phyloP scores from a whole-genome alignment of 2,888 invertebrate genomes.

The Apodemia mormo region DNA sequence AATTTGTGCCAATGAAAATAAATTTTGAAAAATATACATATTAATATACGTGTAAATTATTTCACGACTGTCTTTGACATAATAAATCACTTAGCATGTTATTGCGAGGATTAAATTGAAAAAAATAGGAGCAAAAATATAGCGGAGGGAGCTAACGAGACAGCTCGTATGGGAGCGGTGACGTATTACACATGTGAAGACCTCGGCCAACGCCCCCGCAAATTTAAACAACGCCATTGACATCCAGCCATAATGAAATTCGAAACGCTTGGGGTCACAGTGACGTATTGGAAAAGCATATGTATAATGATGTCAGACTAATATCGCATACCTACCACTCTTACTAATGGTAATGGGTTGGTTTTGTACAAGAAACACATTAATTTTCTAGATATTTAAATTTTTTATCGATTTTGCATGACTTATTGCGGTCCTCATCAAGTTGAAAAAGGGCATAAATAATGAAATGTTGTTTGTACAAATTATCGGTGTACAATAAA shows the following conservation, averaged over 20 bases:
- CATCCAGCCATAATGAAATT: slow-evolving; percentile 46
- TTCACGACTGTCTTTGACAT: background rate
- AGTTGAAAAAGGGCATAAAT: too few species aligned
- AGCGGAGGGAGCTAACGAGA: slow-evolving; percentile 62
- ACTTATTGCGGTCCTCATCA: too few species aligned
- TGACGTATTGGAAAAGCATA: background rate
- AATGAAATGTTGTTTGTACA: too few species aligned
- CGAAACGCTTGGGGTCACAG: slow-evolving; percentile 3
- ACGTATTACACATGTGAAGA: slow-evolving; percentile 50
- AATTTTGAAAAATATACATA: too few species aligned
- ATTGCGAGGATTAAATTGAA: slow-evolving; percentile 57
- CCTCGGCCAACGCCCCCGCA: slow-evolving; percentile 60
- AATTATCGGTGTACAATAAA: too few species aligned
- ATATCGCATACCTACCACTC: background rate
- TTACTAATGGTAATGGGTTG: background rate
- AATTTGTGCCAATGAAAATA: too few species aligned
- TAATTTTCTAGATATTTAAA: too few species aligned
- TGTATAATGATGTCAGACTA: background rate
- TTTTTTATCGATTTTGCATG: too few species aligned
- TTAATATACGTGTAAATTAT: background rate
- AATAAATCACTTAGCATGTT: slow-evolving; percentile 47
- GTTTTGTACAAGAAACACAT: slow-evolving; percentile 14
- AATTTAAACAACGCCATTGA: slow-evolving; percentile 51
- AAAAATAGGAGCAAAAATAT: slow-evolving; percentile 57
- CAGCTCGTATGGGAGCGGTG: slow-evolving; percentile 53